Evolutionary conservation across 2,888 invertebrate species (phyloP).

Genomic region (Hirudinaria manillensis): DNA sequence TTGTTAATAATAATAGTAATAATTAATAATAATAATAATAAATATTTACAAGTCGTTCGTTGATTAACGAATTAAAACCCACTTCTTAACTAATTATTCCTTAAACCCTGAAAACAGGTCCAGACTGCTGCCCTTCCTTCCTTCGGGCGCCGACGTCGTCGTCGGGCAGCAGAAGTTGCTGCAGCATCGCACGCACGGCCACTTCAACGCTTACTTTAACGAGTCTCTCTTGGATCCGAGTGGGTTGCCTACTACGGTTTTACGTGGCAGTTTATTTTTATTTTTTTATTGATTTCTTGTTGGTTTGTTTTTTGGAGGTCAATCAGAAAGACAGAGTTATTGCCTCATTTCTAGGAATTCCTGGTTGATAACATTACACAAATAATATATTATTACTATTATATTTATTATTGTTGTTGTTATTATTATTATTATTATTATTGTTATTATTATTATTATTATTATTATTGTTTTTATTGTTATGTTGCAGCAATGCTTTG

Average conservation of each 20-base stretch:
- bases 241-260: conserved; percentile 2
- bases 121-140: conserved; percentile 14
- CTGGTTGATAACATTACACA: neutral
- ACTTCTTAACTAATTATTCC: too few species aligned
- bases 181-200: neutral
- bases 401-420: too few species aligned
- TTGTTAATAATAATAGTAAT: too few species aligned
- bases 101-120: neutral
- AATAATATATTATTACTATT: neutral
- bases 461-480: neutral
- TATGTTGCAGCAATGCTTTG: neutral
- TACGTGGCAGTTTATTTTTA: neutral
- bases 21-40: too few species aligned
- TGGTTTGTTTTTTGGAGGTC: neutral
- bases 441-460: too few species aligned
- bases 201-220: too few species aligned
- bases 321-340: neutral
- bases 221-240: too few species aligned
- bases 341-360: neutral
- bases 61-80: too few species aligned
- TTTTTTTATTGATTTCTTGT: neutral
- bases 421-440: too few species aligned
- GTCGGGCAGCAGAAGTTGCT: neutral
- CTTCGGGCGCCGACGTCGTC: neutral
- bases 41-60: too few species aligned